Evolutionary conservation across 2,113 vertebrate species (phyloP).

Genomic region (Thinocorus orbignyianus): DNA sequence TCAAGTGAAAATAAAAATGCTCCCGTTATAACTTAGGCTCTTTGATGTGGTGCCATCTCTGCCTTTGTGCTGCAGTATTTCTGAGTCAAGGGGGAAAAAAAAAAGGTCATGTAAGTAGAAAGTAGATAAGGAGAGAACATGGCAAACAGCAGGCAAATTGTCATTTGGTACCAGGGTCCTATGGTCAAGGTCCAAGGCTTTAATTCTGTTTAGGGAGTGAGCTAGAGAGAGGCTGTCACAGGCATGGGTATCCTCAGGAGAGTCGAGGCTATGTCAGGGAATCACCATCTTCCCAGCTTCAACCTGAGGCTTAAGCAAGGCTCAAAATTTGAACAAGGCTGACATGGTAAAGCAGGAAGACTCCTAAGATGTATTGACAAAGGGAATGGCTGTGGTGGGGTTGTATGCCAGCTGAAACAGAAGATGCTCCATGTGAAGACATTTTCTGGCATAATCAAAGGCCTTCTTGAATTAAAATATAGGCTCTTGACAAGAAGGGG

Average conservation of each 20-base stretch:
- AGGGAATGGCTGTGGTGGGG: neutral
- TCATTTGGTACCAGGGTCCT: neutral
- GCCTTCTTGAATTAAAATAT: neutral
- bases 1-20: neutral
- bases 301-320: neutral
- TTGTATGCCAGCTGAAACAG: neutral
- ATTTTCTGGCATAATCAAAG: neutral
- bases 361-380: neutral
- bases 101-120: neutral
- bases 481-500: neutral
- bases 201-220: neutral
- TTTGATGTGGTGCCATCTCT: conserved; percentile 9
- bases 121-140: neutral
- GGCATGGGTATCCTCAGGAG: neutral
- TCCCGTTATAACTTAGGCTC: neutral
- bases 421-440: neutral
- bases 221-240: neutral
- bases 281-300: neutral
- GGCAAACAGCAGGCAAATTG: neutral
- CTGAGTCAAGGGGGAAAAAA: neutral
- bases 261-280: neutral
- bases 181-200: neutral
- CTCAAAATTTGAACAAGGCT: neutral
- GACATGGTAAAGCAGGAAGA: neutral
- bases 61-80: neutral